Evolutionary conservation across 1,140 invertebrate species (phyloP).

Genomic region (Drosophila repletoides): DNA sequence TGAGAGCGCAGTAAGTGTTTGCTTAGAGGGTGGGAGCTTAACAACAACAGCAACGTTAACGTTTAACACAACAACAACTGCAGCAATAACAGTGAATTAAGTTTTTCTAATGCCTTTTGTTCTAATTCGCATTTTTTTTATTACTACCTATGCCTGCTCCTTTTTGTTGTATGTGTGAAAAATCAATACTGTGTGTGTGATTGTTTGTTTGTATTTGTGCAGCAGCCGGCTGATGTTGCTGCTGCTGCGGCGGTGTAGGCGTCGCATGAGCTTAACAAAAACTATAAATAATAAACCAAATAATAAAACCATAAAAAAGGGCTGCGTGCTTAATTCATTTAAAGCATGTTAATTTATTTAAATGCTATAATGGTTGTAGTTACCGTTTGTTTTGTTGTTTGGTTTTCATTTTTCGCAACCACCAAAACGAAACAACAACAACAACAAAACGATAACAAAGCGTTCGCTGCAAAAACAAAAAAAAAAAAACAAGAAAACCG

Average conservation of each 20-base stretch:
- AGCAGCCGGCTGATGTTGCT: slow-evolving; percentile 53
- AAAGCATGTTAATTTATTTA: slow-evolving; percentile 31
- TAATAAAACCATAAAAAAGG: slow-evolving; percentile 1
- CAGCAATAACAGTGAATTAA: background rate
- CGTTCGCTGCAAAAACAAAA: slow-evolving; percentile 20
- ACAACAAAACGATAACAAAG: slow-evolving; percentile 21
- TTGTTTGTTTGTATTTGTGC: slow-evolving; percentile 46
- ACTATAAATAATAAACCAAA: background rate
- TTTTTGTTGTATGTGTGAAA: slow-evolving; percentile 55
- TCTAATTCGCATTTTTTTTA: slow-evolving; percentile 21
- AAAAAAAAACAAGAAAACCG: too few relatives aligned
- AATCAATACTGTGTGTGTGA: slow-evolving; percentile 53
- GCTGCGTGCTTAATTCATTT: slow-evolving; percentile 39
- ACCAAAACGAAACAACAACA: slow-evolving; percentile 10
- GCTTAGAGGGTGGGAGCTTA: background rate
- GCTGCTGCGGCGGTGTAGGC: slow-evolving; percentile 5
- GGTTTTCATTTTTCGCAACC: slow-evolving; percentile 24
- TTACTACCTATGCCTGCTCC: slow-evolving; percentile 22
- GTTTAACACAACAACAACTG: slow-evolving; percentile 17
- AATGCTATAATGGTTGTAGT: too few relatives aligned
- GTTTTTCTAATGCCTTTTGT: slow-evolving; percentile 15
- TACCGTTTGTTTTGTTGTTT: too few relatives aligned
- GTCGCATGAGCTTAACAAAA: slow-evolving; percentile 16
- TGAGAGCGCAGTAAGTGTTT: slow-evolving; percentile 17
- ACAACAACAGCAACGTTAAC: too few relatives aligned